phyloP scores from a whole-genome alignment of 2,797 vertebrate genomes.

The Arnoldichthys spilopterus region DNA sequence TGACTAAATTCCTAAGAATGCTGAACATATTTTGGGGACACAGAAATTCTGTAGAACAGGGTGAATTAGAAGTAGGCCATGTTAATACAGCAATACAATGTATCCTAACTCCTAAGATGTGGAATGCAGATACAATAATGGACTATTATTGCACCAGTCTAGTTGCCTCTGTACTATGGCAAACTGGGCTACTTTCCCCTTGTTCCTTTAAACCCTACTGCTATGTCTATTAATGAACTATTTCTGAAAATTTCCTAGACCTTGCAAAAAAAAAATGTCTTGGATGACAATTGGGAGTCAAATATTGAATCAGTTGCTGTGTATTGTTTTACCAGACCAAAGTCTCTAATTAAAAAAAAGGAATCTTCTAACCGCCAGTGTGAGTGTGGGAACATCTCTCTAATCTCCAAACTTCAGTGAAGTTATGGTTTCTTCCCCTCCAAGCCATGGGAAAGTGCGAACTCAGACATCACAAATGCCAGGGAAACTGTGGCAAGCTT shows the following conservation, averaged over 20 bases:
- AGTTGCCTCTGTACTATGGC: background rate
- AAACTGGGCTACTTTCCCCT: background rate
- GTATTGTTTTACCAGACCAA: constrained; percentile 22
- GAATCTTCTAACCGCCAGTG: constrained; percentile 20
- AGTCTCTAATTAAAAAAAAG: constrained; percentile 15
- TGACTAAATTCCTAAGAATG: too few relatives aligned
- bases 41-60: too few relatives aligned
- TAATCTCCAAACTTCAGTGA: constrained; percentile 7
- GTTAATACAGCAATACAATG: background rate
- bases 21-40: too few relatives aligned
- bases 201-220: background rate
- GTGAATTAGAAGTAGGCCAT: too few relatives aligned
- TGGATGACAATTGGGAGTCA: constrained; percentile 39
- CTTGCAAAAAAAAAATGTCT: constrained; percentile 18
- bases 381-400: constrained; percentile 42
- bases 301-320: constrained; percentile 32
- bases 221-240: too few relatives aligned
- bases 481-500: constrained; percentile 44
- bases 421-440: constrained; percentile 22
- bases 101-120: background rate
- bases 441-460: constrained; percentile 42
- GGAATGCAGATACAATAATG: background rate
- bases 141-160: background rate
- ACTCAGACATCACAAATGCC: constrained; percentile 41
- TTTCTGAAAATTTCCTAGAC: constrained; percentile 3